A percentile compares a stretch with the other conserved stretches of the same genome.
phyloP scores from a whole-genome alignment of 2,888 invertebrate species.

The Lepidonotus clava region DNA sequence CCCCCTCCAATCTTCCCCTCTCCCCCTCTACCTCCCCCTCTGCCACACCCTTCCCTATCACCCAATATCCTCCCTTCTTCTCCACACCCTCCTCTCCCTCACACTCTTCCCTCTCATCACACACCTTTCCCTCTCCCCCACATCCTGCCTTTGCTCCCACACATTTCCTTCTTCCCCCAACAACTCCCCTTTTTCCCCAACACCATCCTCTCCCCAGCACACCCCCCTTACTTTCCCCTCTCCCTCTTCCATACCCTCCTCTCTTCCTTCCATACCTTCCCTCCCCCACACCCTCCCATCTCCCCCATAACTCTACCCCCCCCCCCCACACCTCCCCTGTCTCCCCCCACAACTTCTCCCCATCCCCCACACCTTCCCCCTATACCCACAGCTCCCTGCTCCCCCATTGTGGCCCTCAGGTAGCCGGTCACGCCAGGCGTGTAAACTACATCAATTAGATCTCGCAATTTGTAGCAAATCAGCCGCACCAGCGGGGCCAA shows the following conservation, averaged over 20 bases:
- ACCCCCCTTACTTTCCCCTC: too few species aligned
- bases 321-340: background rate
- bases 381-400: background rate
- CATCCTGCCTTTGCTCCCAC: too few species aligned
- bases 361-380: background rate
- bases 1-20: too few species aligned
- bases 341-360: background rate
- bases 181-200: background rate
- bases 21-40: too few species aligned
- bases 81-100: too few species aligned
- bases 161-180: background rate
- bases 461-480: constrained; percentile 48
- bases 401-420: constrained; percentile 26
- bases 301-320: background rate
- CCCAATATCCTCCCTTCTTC: too few species aligned
- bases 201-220: background rate
- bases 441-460: constrained; percentile 49
- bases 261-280: background rate
- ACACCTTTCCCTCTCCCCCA: too few species aligned
- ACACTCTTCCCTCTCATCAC: too few species aligned
- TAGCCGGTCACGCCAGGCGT: constrained; percentile 15
- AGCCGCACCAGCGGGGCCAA: constrained; percentile 14
- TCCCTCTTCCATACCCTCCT: too few species aligned
- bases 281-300: background rate
- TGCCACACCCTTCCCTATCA: too few species aligned